These are phyloP conservation scores for Gymnosoma rotundatum DNA, from an alignment of 2,888 invertebrate genomes.

Conservation along the genomic window DNA sequence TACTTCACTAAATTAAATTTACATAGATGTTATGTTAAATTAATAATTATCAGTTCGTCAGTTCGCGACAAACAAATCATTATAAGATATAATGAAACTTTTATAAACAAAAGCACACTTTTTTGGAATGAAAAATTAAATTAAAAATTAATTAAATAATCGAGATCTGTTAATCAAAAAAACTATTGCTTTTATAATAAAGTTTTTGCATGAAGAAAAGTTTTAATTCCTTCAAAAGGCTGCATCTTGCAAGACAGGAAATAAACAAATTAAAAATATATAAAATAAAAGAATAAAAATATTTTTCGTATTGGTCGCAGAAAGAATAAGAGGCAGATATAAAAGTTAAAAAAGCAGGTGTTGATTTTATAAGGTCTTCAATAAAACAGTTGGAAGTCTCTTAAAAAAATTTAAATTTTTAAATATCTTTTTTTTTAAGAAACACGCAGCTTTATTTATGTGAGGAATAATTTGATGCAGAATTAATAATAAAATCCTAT, in stretches of 20 bases:
- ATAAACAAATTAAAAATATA: constrained; percentile 9
- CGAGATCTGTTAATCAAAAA: too few relatives aligned
- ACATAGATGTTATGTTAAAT: too few relatives aligned
- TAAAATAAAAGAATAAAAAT: constrained; percentile 12
- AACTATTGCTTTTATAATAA: too few relatives aligned
- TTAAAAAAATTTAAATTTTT: constrained; percentile 5
- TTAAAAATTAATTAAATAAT: too few relatives aligned
- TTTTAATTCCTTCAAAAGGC: background rate
- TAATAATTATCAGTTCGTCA: too few relatives aligned
- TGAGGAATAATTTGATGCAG: background rate
- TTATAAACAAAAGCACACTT: too few relatives aligned
- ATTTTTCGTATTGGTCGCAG: constrained; percentile 5
- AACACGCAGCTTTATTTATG: background rate
- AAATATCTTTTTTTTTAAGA: background rate
- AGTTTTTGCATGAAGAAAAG: background rate
- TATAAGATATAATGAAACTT: too few relatives aligned
- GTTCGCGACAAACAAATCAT: too few relatives aligned
- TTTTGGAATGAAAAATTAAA: too few relatives aligned
- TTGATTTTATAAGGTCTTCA: constrained; percentile 43
- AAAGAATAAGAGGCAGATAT: constrained; percentile 23
- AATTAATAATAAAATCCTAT: background rate
- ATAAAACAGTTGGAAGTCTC: constrained; percentile 38
- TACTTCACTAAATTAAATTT: too few relatives aligned
- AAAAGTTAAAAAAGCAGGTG: constrained; percentile 63
- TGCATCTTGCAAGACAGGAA: constrained; percentile 7